A percentile compares a stretch with the other conserved stretches of the same genome.
Conservation (phyloP, 2,797 vertebrate genomes). For the Poeciliopsis presidionis region DNA sequence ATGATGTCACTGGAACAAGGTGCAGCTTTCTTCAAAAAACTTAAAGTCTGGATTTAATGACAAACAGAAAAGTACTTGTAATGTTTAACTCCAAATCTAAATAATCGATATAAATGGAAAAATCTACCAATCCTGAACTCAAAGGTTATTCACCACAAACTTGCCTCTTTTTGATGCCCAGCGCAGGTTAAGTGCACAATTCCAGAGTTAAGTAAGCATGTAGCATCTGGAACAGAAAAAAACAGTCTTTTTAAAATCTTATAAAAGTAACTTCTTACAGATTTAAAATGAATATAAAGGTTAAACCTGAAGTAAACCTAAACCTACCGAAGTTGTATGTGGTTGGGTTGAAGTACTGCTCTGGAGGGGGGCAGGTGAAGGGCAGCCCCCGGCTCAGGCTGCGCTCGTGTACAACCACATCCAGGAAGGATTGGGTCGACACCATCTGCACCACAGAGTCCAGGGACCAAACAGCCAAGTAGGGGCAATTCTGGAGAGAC, state of each 20-base stretch:
- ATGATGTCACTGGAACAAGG: constrained; percentile 88
- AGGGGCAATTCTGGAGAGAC: constrained; percentile 90
- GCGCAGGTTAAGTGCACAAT: constrained; percentile 91
- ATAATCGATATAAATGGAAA: neutral
- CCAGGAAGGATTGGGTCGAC: constrained; percentile 84
- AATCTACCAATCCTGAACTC: neutral
- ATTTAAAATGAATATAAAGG: neutral
- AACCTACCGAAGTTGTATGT: constrained; percentile 93
- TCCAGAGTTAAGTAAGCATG: constrained; percentile 90
- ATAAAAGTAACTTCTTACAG: neutral
- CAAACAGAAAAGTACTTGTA: constrained; percentile 3
- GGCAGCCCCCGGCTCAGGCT: constrained; percentile 90
- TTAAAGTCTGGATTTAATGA: constrained; percentile 84
- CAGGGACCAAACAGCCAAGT: constrained; percentile 94
- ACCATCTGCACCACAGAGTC: constrained; percentile 85
- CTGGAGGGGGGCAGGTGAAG: constrained; percentile 89
- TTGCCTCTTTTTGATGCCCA: constrained; percentile 94
- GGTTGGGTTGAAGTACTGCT: constrained; percentile 94
- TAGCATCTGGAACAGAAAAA: constrained; percentile 83
- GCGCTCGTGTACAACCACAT: constrained; percentile 89
- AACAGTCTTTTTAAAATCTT: neutral
- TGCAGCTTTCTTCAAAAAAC: constrained; percentile 91
- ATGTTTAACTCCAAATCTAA: too few relatives aligned
- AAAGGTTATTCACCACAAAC: constrained; percentile 32
- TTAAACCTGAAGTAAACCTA: neutral